Base-by-base conservation (phyloP, 2,888 invertebrate species). In the Lasioglossum calceatum region DNA sequence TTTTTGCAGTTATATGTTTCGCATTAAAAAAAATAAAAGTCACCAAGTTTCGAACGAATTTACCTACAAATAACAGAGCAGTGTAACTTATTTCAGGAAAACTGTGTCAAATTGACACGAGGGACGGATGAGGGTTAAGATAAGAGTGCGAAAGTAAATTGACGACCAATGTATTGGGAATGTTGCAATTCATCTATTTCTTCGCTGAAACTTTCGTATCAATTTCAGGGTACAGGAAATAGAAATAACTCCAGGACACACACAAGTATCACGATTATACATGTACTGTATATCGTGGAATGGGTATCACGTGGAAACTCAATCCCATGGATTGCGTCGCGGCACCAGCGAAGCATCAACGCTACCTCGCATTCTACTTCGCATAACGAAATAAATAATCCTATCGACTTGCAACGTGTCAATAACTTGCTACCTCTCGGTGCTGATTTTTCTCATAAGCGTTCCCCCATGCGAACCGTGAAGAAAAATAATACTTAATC, bases 331-430 rank as follows among this genome's bases (percentile, higher is more conserved):
- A 82, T 84, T 54, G 87, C 87, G 79, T 84, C 12, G 36, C 58
- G 42, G 71, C 61, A 74, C 81, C 78, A 81, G 73, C 77, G 87
- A 79, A 79, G 84, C 87, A 81, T 87, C 87, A 74, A 87, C 79
- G 87, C 73, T 64, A 71, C 32, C 73, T 42, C 71, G 36, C 81
- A 87, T 87, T 87, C 87, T 81, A 58, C 71, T 70, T 74, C 42
- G 84, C 79, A 83, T 71, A 80, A 74, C 76, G 42, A 81, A 73
- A 80, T 73, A 83, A 80, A 86, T 87, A 86, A 87, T 83, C 87
- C 83, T 72, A 87, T 81, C 87, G 54, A 72, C 83, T 83, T 79
- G 78, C 78, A 79, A 75, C 81, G 42, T 75, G 87, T 71, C 77
- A 64, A 82, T 83, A 81, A 79, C 76, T 83, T 77, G 36, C 71